These are phyloP conservation scores for Dicentrarchus labrax DNA, from an alignment of 2,113 vertebrate genomes.

Conservation along the genomic window DNA sequence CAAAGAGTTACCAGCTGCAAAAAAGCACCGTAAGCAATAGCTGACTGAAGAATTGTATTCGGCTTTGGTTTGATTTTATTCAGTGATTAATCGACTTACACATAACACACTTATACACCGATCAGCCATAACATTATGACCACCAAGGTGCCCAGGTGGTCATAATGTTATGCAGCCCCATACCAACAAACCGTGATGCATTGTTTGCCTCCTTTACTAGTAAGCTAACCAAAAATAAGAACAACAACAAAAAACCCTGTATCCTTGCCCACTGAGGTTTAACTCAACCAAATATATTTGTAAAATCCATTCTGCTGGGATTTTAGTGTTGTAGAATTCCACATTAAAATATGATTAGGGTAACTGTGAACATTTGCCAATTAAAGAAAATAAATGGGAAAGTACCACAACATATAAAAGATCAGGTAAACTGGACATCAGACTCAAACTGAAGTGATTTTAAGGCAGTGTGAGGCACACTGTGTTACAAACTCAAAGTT, in stretches of 20 bases:
- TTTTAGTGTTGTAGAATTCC: not conserved
- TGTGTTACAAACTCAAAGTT: not conserved
- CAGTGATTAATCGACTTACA: no score
- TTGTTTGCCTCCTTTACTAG: not conserved
- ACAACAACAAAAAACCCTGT: not conserved
- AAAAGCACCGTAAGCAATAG: not conserved
- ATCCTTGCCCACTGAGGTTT: not conserved
- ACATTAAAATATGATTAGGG: not conserved
- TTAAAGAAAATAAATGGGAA: not conserved
- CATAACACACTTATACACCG: no score
- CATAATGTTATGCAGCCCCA: no score
- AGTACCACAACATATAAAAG: not conserved
- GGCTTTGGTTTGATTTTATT: not conserved
- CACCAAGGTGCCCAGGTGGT: no score
- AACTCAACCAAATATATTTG: not conserved
- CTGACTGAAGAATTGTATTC: no score
- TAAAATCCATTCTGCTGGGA: not conserved
- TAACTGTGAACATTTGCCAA: not conserved
- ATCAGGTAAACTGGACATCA: not conserved
- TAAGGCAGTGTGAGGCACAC: conserved; percentile 19
- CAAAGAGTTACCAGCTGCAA: no score
- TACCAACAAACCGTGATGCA: no score
- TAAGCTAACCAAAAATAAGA: no score
- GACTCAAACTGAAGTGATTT: conserved; percentile 10
- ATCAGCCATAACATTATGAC: no score